These are phyloP conservation scores for Drosophila histrio DNA, from an alignment of 2,888 invertebrate genomes.

Conservation along the genomic window DNA sequence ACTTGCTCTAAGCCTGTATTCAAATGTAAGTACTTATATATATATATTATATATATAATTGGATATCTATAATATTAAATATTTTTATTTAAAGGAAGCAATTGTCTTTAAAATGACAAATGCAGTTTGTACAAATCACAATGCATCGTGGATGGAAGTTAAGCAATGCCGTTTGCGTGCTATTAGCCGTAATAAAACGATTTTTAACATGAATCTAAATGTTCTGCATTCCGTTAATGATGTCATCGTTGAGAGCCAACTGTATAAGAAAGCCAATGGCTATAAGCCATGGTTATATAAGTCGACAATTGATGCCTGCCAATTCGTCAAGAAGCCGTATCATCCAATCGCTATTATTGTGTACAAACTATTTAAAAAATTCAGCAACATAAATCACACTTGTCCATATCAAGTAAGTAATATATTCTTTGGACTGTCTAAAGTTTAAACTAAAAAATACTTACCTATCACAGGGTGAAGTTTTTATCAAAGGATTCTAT, in stretches of 20 bases:
- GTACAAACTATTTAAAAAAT: background rate
- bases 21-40: background rate
- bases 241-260: accelerated
- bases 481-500: background rate
- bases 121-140: background rate
- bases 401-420: conserved; percentile 32
- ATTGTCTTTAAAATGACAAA: conserved; percentile 23
- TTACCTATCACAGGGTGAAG: background rate
- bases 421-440: background rate
- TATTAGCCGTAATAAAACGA: conserved; percentile 17
- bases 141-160: conserved; percentile 1
- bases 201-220: conserved; percentile 13
- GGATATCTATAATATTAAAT: background rate
- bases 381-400: conserved; percentile 24
- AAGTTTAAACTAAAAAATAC: background rate
- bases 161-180: conserved; percentile 27
- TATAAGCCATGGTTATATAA: conserved; percentile 40
- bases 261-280: conserved; percentile 26
- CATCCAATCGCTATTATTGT: background rate
- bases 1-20: background rate
- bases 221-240: background rate
- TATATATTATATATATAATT: background rate
- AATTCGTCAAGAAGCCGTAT: conserved; percentile 6
- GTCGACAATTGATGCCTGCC: background rate
- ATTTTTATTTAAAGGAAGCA: background rate